phyloP scores from a whole-genome alignment of 2,888 invertebrate species.

The Stegophylla sp. region DNA sequence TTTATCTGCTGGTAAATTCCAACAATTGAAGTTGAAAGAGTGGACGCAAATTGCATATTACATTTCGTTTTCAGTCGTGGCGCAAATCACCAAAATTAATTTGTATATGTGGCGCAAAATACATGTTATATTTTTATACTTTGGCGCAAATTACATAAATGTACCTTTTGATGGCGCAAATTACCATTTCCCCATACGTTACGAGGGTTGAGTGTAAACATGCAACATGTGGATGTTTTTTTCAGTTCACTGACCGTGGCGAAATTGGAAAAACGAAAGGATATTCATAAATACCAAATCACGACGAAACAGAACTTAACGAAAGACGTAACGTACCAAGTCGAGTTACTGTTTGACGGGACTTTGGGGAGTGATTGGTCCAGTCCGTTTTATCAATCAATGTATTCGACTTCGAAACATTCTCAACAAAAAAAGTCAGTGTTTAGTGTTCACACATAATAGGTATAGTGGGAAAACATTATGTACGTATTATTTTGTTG shows the following conservation, averaged over 20 bases:
- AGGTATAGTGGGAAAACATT: no score
- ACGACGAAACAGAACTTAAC: slow-evolving; percentile 60
- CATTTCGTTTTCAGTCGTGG: not conserved
- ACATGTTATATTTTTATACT: not conserved
- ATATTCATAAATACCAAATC: slow-evolving; percentile 60
- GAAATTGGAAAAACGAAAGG: slow-evolving; percentile 60
- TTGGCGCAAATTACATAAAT: not conserved
- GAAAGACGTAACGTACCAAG: slow-evolving; percentile 67
- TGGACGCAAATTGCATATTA: not conserved
- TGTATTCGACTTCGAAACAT: slow-evolving; percentile 67
- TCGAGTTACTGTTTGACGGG: slow-evolving; percentile 74
- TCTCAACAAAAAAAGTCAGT: slow-evolving; percentile 64
- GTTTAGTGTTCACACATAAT: no score
- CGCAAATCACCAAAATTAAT: slow-evolving; percentile 9
- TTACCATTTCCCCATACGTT: not conserved
- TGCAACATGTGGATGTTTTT: no score
- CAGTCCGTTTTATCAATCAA: slow-evolving; percentile 76
- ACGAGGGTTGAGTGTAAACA: no score
- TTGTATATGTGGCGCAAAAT: slow-evolving; percentile 4
- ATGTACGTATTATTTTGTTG: no score
- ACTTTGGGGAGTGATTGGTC: slow-evolving; percentile 71
- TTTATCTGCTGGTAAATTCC: not conserved
- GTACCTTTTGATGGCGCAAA: slow-evolving; percentile 1
- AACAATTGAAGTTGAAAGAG: not conserved
- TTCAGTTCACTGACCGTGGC: slow-evolving; percentile 60